Percentiles rank a stretch among this genome's conserved stretches.
Evolutionary conservation across 2,888 invertebrate genomes (phyloP).

Genomic region (Trileptium ribeirensis): DNA sequence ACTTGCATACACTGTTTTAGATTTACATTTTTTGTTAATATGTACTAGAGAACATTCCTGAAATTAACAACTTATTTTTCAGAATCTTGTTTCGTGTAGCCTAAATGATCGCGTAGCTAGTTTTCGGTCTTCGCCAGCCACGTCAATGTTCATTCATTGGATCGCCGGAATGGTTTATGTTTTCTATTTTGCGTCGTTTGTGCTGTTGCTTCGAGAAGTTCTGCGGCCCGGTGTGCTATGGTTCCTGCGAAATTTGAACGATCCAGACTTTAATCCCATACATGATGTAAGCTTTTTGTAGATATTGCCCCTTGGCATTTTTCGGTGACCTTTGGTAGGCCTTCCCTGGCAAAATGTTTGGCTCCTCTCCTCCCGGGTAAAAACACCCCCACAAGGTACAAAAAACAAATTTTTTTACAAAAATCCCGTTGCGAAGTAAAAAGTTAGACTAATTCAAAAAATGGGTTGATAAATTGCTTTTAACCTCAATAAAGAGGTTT

Average conservation of each 20-base stretch:
- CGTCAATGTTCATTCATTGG: constrained; percentile 97
- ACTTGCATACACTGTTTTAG: constrained; percentile 70
- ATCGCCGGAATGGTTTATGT: constrained; percentile 96
- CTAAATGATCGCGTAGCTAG: constrained; percentile 72
- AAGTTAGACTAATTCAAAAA: no score
- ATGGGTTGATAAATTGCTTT: no score
- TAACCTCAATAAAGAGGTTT: no score
- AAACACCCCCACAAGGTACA: no score
- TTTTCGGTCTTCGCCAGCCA: constrained; percentile 83
- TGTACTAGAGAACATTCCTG: background rate
- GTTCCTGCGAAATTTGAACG: constrained; percentile 94
- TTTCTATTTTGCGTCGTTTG: constrained; percentile 96
- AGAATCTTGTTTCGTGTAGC: constrained; percentile 62
- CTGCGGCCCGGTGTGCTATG: constrained; percentile 91
- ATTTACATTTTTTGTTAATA: constrained; percentile 18
- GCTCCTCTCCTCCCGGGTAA: no score
- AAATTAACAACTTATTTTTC: constrained; percentile 20
- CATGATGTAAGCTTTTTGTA: constrained; percentile 67
- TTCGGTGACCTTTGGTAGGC: no score
- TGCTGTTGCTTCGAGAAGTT: constrained; percentile 81
- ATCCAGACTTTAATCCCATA: constrained; percentile 97
- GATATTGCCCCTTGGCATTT: no score
- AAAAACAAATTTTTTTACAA: no score
- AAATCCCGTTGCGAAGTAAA: no score
- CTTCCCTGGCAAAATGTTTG: no score